Percentiles rank a stretch among this genome's conserved stretches.
Evolutionary conservation across 2,888 invertebrate genomes (phyloP).

Genomic region (Mythimna pallens): DNA sequence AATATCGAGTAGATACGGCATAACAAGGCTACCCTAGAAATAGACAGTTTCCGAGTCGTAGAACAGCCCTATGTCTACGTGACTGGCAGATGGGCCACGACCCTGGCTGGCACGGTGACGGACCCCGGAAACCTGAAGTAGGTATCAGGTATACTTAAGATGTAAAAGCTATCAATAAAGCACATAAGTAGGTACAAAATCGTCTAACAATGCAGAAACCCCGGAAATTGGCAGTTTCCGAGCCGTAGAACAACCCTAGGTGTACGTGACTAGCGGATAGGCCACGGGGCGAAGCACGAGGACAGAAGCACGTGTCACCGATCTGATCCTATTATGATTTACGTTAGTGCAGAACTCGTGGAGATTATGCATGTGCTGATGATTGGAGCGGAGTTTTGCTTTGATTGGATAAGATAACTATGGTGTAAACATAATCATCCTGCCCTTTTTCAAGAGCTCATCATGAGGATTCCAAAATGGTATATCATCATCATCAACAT

Average conservation of each 20-base stretch:
- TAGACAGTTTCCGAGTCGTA: slow-evolving; percentile 13
- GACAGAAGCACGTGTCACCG: slow-evolving; percentile 60
- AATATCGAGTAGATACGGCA: too few species aligned
- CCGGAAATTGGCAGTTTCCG: slow-evolving; percentile 37
- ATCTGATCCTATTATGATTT: slow-evolving; percentile 65
- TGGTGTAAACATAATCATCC: too few species aligned
- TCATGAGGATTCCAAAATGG: too few species aligned
- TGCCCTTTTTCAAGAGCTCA: too few species aligned
- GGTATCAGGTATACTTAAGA: not conserved
- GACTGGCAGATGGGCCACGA: slow-evolving; percentile 42
- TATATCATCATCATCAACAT: too few species aligned
- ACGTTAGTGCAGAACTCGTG: slow-evolving; percentile 38
- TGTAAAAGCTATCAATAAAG: not conserved
- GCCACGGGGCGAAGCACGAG: slow-evolving; percentile 58
- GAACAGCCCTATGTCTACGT: slow-evolving; percentile 46
- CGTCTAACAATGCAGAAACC: slow-evolving; percentile 10
- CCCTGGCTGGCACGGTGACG: slow-evolving; percentile 34
- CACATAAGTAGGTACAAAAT: not conserved
- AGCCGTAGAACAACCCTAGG: slow-evolving; percentile 24
- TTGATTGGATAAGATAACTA: slow-evolving; percentile 8
- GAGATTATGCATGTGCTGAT: slow-evolving; percentile 19
- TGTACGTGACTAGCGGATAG: slow-evolving; percentile 52
- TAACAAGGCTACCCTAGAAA: slow-evolving; percentile 32
- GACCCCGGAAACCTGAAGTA: not conserved
- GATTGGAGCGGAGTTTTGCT: slow-evolving; percentile 12